phyloP scores from a whole-genome alignment of 2,113 vertebrate genomes.

The Aleadryas rufinucha region DNA sequence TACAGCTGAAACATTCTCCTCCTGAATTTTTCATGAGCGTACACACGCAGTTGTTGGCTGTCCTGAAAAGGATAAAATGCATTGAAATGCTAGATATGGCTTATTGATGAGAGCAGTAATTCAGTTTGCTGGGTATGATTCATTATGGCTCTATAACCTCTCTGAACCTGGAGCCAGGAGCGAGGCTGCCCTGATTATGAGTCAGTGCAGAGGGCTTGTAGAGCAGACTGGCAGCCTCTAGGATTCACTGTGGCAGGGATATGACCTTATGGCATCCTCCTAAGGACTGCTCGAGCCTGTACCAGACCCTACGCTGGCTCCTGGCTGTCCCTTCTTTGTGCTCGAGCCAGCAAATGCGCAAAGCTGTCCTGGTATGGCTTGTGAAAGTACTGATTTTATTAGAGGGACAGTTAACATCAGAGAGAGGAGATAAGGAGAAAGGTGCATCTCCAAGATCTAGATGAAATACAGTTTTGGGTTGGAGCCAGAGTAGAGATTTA shows the following conservation, averaged over 20 bases:
- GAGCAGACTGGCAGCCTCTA: constrained; percentile 3
- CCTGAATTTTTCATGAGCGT: background rate
- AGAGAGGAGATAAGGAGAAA: background rate
- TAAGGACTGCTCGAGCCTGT: background rate
- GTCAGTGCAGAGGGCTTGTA: background rate
- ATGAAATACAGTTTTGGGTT: background rate
- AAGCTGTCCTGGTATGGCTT: background rate
- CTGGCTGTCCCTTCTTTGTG: background rate
- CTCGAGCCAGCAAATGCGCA: background rate
- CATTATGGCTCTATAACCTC: constrained; percentile 42
- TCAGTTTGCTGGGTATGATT: constrained; percentile 53
- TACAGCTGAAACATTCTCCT: background rate
- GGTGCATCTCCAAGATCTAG: background rate
- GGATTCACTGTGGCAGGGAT: constrained; percentile 24
- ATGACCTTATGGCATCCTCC: background rate
- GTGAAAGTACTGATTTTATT: background rate
- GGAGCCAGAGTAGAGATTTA: background rate
- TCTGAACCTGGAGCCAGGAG: constrained; percentile 38
- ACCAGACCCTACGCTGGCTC: background rate
- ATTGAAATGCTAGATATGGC: constrained; percentile 17
- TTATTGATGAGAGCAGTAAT: constrained; percentile 38
- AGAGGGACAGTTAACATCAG: background rate
- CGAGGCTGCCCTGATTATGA: constrained; percentile 25
- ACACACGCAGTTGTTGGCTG: background rate
- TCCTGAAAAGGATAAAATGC: background rate